Conservation (phyloP, 53 echinoderm and acorn worm species). For the Mesocentrotus franciscanus region DNA sequence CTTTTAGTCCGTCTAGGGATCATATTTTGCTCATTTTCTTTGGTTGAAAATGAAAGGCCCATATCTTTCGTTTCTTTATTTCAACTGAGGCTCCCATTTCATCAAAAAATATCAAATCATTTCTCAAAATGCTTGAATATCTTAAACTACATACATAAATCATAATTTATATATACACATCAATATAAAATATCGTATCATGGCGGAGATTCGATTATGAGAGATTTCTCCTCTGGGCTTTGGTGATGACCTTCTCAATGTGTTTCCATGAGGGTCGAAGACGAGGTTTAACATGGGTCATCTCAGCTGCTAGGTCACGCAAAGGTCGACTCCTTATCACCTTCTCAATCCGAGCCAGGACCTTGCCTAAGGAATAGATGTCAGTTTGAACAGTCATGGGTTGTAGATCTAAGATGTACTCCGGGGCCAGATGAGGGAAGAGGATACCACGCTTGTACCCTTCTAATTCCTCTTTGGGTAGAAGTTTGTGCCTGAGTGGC, state of each 20-base stretch:
- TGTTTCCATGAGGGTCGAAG: constrained; percentile 45
- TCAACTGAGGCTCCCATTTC: neutral
- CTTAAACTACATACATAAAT: neutral
- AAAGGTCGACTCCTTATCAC: neutral
- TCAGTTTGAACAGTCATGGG: constrained; percentile 48
- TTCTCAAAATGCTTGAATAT: neutral
- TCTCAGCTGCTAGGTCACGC: constrained; percentile 13
- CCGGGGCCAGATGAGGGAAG: constrained; percentile 59
- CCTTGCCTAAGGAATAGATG: constrained; percentile 54
- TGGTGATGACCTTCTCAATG: constrained; percentile 47
- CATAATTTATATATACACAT: neutral
- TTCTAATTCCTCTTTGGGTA: constrained; percentile 49
- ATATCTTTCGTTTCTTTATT: neutral
- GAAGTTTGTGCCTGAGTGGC: neutral
- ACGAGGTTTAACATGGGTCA: constrained; percentile 51
- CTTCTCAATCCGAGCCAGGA: constrained; percentile 24
- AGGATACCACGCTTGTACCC: constrained; percentile 26
- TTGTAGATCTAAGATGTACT: constrained; percentile 50
- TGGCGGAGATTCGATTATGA: neutral
- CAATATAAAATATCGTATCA: neutral
- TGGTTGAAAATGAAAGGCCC: neutral
- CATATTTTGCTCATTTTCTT: neutral
- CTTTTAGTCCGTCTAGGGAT: neutral
- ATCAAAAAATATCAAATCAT: no score
- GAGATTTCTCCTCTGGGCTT: constrained; percentile 4